Percentiles rank a stretch among this genome's conserved stretches.
These are phyloP conservation scores for Nephrotoma flavescens DNA, from an alignment of 2,888 invertebrate genomes.

Conservation along the genomic window DNA sequence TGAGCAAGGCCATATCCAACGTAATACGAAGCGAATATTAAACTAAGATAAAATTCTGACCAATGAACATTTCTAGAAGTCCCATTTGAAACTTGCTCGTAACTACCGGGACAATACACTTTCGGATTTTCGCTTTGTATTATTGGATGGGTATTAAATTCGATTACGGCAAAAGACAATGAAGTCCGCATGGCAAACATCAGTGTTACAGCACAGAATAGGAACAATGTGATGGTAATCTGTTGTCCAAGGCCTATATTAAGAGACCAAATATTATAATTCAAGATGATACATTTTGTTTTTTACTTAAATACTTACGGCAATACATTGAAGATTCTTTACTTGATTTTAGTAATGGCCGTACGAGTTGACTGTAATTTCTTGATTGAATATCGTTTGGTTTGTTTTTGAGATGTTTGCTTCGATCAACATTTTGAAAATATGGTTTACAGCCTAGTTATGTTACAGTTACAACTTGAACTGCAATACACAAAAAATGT, in stretches of 20 bases:
- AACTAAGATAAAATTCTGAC: neutral
- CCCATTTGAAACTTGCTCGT: neutral
- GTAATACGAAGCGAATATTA: neutral
- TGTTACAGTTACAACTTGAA: no score
- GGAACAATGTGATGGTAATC: neutral
- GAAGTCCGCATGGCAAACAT: neutral
- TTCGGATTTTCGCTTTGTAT: neutral
- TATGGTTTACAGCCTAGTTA: no score
- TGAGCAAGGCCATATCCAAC: neutral
- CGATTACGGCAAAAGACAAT: neutral
- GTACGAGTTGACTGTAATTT: no score
- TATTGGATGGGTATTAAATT: neutral
- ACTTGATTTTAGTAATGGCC: no score
- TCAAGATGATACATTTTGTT: no score
- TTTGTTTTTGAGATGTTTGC: no score
- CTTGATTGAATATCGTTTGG: no score
- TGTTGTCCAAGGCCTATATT: neutral
- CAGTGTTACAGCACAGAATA: neutral
- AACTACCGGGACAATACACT: neutral
- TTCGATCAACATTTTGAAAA: no score
- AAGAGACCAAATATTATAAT: no score
- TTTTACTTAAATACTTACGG: no score
- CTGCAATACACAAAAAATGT: no score
- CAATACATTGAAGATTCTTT: no score
- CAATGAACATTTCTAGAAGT: neutral